Evolutionary conservation across 2,113 vertebrate species (phyloP), one percentile per base, ranked within the genome.

Genomic region (Callospermophilus lateralis): DNA sequence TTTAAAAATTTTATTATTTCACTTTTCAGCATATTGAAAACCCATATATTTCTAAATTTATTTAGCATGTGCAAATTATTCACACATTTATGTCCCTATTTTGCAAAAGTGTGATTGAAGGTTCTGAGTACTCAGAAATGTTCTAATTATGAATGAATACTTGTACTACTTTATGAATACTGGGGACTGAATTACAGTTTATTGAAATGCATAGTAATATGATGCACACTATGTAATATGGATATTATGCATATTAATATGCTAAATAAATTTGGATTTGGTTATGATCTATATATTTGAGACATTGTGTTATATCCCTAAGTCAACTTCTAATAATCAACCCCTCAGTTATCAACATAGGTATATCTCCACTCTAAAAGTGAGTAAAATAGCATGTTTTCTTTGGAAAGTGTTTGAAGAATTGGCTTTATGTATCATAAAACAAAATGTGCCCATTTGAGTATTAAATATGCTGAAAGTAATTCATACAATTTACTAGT

Each of bases 301-400:
- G 6, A 76, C 19, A 55, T 48, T 83, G 55, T 63, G 26, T 78
- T 77, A 61, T 77, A 79, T 12, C 80, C 55, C 65, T 4, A 30
- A 87, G 37, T 96, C n/a, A 77, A 68, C 39, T 55, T 93, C 34
- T 96, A 83, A 84, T 37, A 86, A 84, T 37, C 15, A 94, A 83
- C 20, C 6, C 30, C 3, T 90, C 30, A 73, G 9, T 90, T 78
- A 79, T 74, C 39, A 90, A 76, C 28, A 68, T 20, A 84, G 30
- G 22, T 86, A 73, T 72, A 92, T 84, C 48, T 96, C 13, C 13
- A 9, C 3, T 90, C 32, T 84, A 89, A 86, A 89, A 39, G 1
- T 37, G 42, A 97, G 53, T 92, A 88, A 87, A 84, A 79, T 70
- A 80, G 61, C 1, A 73, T 81, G 19, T 48, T 83, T 83, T 61